A percentile compares a stretch with the other conserved stretches of the same genome.
phyloP scores from a whole-genome alignment of 1,140 invertebrate genomes.

The Globodera ellingtonae region DNA sequence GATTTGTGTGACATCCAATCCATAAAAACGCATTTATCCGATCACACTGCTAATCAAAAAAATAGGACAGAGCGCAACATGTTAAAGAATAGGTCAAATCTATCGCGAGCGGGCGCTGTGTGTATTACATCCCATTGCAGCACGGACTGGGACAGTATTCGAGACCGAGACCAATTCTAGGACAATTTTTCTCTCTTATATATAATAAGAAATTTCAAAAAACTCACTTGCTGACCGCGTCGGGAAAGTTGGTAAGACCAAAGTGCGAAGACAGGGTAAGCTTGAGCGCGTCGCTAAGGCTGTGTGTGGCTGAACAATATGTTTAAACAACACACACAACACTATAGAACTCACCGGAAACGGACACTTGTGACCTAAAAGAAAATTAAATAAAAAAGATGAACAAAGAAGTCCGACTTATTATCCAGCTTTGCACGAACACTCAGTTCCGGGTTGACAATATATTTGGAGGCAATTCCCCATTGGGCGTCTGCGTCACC shows the following conservation, averaged over 20 bases:
- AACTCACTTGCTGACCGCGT: constrained; percentile 43
- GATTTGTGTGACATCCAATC: too few species aligned
- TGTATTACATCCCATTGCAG: background rate
- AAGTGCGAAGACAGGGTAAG: constrained; percentile 51
- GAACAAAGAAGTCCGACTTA: constrained; percentile 24
- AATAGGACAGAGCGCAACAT: too few species aligned
- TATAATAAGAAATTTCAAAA: too few species aligned
- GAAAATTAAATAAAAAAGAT: background rate
- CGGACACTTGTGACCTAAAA: constrained; percentile 9
- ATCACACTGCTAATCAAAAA: too few species aligned
- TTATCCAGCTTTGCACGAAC: constrained; percentile 64
- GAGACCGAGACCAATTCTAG: constrained; percentile 43
- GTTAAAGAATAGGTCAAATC: too few species aligned
- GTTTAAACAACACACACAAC: background rate
- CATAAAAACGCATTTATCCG: too few species aligned
- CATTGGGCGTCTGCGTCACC: constrained; percentile 52
- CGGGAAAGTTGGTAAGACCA: constrained; percentile 25
- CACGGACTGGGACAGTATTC: constrained; percentile 40
- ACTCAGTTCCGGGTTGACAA: constrained; percentile 50
- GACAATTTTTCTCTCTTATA: too few species aligned
- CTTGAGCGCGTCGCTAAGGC: constrained; percentile 33
- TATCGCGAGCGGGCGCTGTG: too few species aligned
- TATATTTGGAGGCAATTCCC: constrained; percentile 59
- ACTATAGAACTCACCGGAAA: background rate
- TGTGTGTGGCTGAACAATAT: constrained; percentile 39